A percentile compares a stretch with the other conserved stretches of the same genome.
Evolutionary conservation across 1,140 invertebrate genomes (phyloP).

Genomic region (Stegodyphus dumicola): DNA sequence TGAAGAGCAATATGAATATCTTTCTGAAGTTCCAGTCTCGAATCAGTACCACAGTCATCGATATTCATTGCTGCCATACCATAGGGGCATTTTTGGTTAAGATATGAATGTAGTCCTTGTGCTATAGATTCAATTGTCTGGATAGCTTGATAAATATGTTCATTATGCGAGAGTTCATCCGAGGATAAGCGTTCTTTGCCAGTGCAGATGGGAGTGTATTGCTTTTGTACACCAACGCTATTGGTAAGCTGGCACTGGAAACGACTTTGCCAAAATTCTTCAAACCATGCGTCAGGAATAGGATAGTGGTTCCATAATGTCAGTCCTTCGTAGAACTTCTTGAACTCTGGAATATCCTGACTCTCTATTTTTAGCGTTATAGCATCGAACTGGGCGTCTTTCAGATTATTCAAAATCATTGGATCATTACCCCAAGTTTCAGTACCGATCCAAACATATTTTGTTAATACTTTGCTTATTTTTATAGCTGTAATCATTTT

Average conservation of each 20-base stretch:
- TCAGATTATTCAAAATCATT: conserved; percentile 65
- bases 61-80: conserved; percentile 64
- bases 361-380: conserved; percentile 67
- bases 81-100: conserved; percentile 63
- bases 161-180: conserved; percentile 64
- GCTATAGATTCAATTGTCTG: conserved; percentile 69
- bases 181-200: conserved; percentile 58
- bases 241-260: conserved; percentile 67
- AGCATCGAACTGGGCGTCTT: conserved; percentile 64
- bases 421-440: conserved; percentile 57
- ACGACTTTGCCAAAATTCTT: conserved; percentile 69
- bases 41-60: conserved; percentile 64
- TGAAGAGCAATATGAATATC: conserved; percentile 38
- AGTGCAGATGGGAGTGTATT: conserved; percentile 31
- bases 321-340: conserved; percentile 67
- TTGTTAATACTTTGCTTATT: conserved; percentile 1
- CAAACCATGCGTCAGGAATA: conserved; percentile 70
- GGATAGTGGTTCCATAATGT: conserved; percentile 66
- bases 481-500: conserved; percentile 48
- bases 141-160: conserved; percentile 69
- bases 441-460: conserved; percentile 49
- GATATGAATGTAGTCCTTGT: conserved; percentile 66
- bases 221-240: conserved; percentile 65
- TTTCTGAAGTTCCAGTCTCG: conserved; percentile 59
- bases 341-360: conserved; percentile 68